These are phyloP conservation scores for Bolborhynchus lineola DNA, from an alignment of 2,113 vertebrate genomes.

Conservation along the genomic window DNA sequence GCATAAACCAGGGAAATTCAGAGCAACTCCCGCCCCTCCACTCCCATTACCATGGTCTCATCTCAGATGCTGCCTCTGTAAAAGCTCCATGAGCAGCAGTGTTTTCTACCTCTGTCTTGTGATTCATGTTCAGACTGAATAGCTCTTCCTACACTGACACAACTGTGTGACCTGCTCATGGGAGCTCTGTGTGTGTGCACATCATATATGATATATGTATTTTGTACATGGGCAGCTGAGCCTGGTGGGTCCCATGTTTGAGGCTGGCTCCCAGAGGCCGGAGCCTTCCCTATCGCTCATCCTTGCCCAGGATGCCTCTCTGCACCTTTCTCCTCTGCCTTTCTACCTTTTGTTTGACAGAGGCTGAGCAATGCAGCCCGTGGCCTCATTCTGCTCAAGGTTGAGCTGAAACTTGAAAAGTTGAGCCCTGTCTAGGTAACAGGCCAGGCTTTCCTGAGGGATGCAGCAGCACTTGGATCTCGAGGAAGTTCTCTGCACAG, in stretches of 20 bases:
- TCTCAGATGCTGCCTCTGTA: neutral
- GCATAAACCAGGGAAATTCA: neutral
- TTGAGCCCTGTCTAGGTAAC: neutral
- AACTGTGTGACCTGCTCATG: neutral
- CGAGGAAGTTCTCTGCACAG: neutral
- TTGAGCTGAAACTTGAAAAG: constrained; percentile 14
- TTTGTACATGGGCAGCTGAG: neutral
- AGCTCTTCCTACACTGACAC: neutral
- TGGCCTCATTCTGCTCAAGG: neutral
- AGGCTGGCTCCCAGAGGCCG: neutral
- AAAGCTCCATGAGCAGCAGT: neutral
- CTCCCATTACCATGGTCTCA: neutral
- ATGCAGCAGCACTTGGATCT: neutral
- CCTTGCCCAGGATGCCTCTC: neutral
- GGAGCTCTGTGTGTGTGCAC: neutral
- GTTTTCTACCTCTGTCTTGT: neutral
- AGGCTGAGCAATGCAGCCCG: neutral
- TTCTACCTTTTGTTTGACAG: too few species aligned
- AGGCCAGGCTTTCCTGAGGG: neutral
- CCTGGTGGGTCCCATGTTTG: neutral
- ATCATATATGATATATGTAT: neutral
- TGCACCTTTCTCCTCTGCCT: neutral
- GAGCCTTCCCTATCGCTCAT: neutral
- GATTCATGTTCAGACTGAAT: neutral
- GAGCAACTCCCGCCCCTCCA: neutral